Evolutionary conservation across 2,888 invertebrate species (phyloP).

Genomic region (Girardia tigrina): DNA sequence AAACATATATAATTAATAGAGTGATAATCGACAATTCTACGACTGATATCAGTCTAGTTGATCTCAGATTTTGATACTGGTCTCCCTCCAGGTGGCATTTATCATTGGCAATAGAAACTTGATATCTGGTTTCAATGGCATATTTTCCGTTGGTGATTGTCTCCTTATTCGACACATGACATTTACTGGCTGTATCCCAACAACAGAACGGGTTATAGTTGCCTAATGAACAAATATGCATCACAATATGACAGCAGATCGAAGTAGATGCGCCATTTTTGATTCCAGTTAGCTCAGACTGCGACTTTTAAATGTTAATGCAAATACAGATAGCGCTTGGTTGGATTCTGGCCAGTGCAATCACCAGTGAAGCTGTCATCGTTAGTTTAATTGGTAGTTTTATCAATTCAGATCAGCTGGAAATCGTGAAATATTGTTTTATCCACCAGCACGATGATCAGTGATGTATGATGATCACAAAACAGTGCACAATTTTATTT

Average conservation of each 20-base stretch:
- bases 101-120: background rate
- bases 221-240: background rate
- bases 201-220: background rate
- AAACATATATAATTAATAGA: background rate
- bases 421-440: background rate
- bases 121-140: background rate
- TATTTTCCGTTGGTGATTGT: background rate
- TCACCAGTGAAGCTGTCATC: background rate
- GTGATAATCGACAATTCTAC: background rate
- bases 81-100: background rate
- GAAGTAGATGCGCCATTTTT: background rate
- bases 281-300: too few species aligned
- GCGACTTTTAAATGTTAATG: background rate
- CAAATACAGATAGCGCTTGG: background rate
- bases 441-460: background rate
- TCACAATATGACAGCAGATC: background rate
- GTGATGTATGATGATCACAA: too few species aligned
- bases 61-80: background rate
- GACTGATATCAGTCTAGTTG: background rate
- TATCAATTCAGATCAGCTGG: conserved; percentile 12
- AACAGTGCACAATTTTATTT: too few species aligned
- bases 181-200: background rate
- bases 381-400: conserved; percentile 6
- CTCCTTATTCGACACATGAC: background rate
- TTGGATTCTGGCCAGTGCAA: background rate